A percentile compares a stretch with the other conserved stretches of the same genome.
phyloP scores from a whole-genome alignment of 2,888 invertebrate species.

The Dynastes maya region DNA sequence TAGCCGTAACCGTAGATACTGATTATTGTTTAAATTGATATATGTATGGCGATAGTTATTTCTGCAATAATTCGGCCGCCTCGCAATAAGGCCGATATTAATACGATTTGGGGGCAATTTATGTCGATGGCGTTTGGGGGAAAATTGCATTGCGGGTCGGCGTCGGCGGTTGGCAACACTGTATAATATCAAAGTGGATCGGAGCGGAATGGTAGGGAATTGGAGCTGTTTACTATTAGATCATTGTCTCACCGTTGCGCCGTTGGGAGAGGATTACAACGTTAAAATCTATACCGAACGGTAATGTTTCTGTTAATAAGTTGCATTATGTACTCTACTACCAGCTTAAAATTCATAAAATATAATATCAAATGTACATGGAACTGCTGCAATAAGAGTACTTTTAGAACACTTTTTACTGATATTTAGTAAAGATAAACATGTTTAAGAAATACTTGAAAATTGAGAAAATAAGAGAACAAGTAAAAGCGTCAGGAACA shows the following conservation, averaged over 20 bases:
- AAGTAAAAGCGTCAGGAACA: too few species aligned
- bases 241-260: not conserved
- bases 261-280: too few species aligned
- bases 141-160: conserved; percentile 35
- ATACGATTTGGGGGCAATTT: conserved; percentile 47
- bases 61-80: conserved; percentile 38
- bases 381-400: too few species aligned
- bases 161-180: not conserved
- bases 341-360: too few species aligned
- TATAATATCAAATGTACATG: too few species aligned
- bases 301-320: too few species aligned
- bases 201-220: not conserved
- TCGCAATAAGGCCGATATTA: conserved; percentile 50
- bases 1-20: conserved; percentile 51
- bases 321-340: too few species aligned
- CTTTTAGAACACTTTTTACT: too few species aligned
- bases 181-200: conserved; percentile 10
- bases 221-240: not conserved
- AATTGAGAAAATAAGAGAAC: too few species aligned
- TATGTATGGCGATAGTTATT: conserved; percentile 51
- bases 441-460: too few species aligned
- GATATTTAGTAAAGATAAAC: too few species aligned
- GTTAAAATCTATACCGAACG: too few species aligned
- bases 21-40: conserved; percentile 53
- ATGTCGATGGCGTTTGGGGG: conserved; percentile 26